phyloP scores from a whole-genome alignment of 2,888 invertebrate species.

The Phengaris alcon region DNA sequence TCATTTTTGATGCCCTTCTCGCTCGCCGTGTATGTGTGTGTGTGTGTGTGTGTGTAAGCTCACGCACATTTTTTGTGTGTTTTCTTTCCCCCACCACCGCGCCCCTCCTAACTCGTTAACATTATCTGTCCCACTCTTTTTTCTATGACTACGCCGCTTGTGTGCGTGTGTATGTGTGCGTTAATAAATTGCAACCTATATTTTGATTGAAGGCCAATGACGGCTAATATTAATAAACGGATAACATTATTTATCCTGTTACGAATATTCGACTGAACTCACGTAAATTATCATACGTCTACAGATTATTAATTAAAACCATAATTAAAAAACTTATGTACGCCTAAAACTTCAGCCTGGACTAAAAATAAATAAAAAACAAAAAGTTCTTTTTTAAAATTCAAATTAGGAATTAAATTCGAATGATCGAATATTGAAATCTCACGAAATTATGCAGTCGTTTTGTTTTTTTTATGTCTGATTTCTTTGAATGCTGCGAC shows the following conservation, averaged over 20 bases:
- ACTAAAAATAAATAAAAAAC: conserved; percentile 8
- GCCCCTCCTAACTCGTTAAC: conserved; percentile 65
- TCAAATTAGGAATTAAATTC: conserved; percentile 21
- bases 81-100: conserved; percentile 66
- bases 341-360: background rate
- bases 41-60: conserved; percentile 58
- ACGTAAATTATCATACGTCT: background rate
- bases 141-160: conserved; percentile 64
- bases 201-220: conserved; percentile 75
- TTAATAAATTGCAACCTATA: conserved; percentile 76
- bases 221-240: conserved; percentile 37
- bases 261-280: background rate
- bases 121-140: conserved; percentile 76
- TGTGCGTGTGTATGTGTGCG: conserved; percentile 65
- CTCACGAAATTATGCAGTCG: background rate
- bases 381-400: background rate
- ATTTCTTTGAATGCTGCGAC: conserved; percentile 41
- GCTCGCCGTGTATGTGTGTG: conserved; percentile 55
- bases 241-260: conserved; percentile 16
- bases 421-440: background rate
- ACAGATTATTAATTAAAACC: background rate
- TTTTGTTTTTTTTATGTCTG: conserved; percentile 36
- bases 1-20: conserved; percentile 54
- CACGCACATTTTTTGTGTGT: conserved; percentile 75
- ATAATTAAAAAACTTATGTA: background rate